These are phyloP conservation scores for Colaptes auratus DNA, from an alignment of 2,113 vertebrate genomes.

Conservation along the genomic window DNA sequence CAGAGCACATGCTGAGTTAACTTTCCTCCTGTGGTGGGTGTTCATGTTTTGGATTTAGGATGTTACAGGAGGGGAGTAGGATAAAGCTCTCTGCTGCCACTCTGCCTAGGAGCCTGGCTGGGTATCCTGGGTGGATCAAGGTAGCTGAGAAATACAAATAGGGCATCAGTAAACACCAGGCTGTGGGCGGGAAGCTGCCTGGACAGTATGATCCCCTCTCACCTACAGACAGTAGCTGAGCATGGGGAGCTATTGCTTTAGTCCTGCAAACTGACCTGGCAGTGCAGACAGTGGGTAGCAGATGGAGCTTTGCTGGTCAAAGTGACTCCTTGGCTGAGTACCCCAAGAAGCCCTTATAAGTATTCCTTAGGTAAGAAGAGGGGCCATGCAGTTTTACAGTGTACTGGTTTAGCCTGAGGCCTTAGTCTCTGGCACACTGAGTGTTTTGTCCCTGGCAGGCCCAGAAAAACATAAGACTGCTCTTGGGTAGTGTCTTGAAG, in stretches of 20 bases:
- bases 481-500: neutral
- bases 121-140: neutral
- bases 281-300: neutral
- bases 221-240: neutral
- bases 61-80: neutral
- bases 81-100: neutral
- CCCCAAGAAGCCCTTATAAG: neutral
- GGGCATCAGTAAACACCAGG: neutral
- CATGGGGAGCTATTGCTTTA: neutral
- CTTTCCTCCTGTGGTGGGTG: neutral
- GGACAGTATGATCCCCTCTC: neutral
- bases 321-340: neutral
- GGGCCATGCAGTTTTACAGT: neutral
- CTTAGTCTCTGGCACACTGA: neutral
- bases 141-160: neutral
- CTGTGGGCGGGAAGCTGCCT: neutral
- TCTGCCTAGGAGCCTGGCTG: neutral
- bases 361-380: neutral
- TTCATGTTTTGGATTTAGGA: neutral
- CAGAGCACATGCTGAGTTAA: neutral
- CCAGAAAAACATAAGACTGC: neutral
- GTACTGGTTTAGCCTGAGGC: neutral
- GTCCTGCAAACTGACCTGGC: neutral
- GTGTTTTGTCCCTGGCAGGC: neutral
- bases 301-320: neutral